Evolutionary conservation across 2,113 vertebrate species (phyloP).

Genomic region (Ochotona princeps): DNA sequence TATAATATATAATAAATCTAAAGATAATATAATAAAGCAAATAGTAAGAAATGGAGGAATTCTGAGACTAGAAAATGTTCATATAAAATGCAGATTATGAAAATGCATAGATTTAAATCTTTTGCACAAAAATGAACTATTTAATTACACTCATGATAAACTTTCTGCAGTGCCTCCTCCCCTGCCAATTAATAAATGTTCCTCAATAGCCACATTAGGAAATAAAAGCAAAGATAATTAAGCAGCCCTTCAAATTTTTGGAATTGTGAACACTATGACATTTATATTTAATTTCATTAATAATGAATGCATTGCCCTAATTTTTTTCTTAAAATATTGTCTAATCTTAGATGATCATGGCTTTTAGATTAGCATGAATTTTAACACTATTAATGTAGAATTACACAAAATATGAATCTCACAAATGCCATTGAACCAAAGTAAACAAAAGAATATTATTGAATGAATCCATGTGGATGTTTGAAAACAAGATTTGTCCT

Average conservation of each 20-base stretch:
- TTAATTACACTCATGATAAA: too few species aligned
- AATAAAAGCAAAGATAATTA: neutral
- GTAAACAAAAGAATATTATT: neutral
- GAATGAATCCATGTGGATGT: neutral
- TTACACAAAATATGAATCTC: neutral
- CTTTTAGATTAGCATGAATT: neutral
- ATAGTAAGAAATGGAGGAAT: neutral
- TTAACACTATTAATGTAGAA: too few species aligned
- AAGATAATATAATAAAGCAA: neutral
- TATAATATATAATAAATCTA: too few species aligned
- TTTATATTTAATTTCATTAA: constrained; percentile 24
- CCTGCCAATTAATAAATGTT: neutral
- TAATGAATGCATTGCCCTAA: neutral
- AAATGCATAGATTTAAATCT: too few species aligned
- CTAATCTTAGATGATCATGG: neutral
- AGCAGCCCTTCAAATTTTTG: constrained; percentile 1
- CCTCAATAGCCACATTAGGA: neutral
- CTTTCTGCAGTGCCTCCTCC: too few species aligned
- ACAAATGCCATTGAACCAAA: neutral
- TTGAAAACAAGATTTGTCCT: neutral
- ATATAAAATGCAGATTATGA: too few species aligned
- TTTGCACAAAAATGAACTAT: too few species aligned
- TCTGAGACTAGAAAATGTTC: neutral
- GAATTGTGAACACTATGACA: neutral
- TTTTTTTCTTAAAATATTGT: constrained; percentile 55